Percentiles rank a stretch among this genome's conserved stretches.
phyloP scores from a whole-genome alignment of 2,113 vertebrate genomes.

The Etheostoma cragini region DNA sequence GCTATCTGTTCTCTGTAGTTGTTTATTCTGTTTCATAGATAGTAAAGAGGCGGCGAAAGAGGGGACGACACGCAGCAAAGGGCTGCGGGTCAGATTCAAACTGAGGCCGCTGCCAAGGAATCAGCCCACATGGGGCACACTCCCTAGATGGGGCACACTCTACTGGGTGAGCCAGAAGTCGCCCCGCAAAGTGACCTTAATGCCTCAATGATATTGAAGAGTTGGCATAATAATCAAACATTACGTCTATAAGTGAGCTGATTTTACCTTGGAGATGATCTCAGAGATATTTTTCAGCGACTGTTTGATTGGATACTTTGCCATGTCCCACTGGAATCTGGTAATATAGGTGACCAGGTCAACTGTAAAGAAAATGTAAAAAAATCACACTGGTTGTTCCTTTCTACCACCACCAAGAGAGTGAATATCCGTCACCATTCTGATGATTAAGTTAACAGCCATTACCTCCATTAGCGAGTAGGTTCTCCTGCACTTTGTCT shows the following conservation, averaged over 20 bases:
- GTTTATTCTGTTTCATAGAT: background rate
- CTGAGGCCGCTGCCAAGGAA: too few relatives aligned
- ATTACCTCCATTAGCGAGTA: slow-evolving; percentile 97
- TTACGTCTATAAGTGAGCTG: background rate
- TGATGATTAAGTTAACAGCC: background rate
- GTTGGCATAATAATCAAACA: background rate
- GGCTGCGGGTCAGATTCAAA: too few relatives aligned
- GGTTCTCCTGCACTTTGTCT: slow-evolving; percentile 99
- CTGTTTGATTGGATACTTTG: slow-evolving; percentile 99
- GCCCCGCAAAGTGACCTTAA: background rate
- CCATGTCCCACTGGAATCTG: slow-evolving; percentile 99
- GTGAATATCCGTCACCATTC: background rate
- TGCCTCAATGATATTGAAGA: background rate
- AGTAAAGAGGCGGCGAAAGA: too few relatives aligned
- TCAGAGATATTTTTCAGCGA: slow-evolving; percentile 99
- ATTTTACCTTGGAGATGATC: slow-evolving; percentile 94
- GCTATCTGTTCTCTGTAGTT: background rate
- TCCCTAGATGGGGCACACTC: too few relatives aligned
- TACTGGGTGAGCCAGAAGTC: too few relatives aligned
- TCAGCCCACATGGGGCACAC: too few relatives aligned
- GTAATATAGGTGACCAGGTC: slow-evolving; percentile 98
- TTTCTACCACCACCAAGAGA: background rate
- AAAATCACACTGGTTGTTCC: background rate
- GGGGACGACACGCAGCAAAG: too few relatives aligned
- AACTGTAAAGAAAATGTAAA: slow-evolving; percentile 88